phyloP scores from a whole-genome alignment of 2,797 vertebrate species.

The Oophaga sylvatica region DNA sequence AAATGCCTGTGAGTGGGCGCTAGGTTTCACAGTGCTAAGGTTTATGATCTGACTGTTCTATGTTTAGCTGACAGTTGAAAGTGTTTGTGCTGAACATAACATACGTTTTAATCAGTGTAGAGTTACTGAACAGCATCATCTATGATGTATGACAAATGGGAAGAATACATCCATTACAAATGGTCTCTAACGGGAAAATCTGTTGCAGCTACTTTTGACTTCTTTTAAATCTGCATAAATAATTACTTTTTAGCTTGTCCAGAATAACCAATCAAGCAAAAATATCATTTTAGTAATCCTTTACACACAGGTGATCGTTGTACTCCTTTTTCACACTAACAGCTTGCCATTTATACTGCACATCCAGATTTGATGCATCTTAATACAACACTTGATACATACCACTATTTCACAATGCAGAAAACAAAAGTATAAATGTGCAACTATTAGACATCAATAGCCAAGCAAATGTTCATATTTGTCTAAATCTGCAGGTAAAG shows the following conservation, averaged over 20 bases:
- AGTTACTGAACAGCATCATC: not conserved
- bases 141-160: not conserved
- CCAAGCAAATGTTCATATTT: not conserved
- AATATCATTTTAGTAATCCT: not conserved
- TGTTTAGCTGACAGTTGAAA: conserved; percentile 25
- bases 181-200: not conserved
- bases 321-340: not conserved
- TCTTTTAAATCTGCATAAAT: not conserved
- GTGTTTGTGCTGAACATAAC: not conserved
- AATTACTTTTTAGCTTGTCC: not conserved
- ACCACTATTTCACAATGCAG: not conserved
- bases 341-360: not conserved
- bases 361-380: not conserved
- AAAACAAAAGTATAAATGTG: not conserved
- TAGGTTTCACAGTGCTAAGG: conserved; percentile 27
- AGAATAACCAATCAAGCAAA: not conserved
- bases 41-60: conserved; percentile 36
- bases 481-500: not conserved
- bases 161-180: not conserved
- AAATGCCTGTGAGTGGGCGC: conserved; percentile 19
- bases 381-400: not conserved
- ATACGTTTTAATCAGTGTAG: not conserved
- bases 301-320: not conserved
- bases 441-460: not conserved
- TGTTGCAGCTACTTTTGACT: not conserved